Evolutionary conservation across 1,140 invertebrate genomes (phyloP).

Genomic region (Maniola jurtina): DNA sequence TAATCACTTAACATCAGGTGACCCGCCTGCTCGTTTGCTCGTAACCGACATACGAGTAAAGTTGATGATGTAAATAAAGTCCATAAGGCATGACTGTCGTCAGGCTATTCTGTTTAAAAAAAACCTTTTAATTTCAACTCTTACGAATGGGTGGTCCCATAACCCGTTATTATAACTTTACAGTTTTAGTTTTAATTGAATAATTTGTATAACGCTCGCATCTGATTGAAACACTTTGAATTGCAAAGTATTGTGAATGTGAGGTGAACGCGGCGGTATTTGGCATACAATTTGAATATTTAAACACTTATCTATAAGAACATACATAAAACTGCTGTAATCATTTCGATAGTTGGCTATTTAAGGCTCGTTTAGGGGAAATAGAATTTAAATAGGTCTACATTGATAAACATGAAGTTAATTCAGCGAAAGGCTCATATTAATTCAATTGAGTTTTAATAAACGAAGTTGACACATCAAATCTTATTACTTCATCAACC

Average conservation of each 20-base stretch:
- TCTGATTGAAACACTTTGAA: slow-evolving; percentile 29
- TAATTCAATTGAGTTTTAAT: not conserved
- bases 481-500: too few relatives aligned
- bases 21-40: too few relatives aligned
- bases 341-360: not conserved
- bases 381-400: not conserved
- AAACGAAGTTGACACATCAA: too few relatives aligned
- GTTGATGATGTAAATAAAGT: too few relatives aligned
- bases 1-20: too few relatives aligned
- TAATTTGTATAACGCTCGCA: slow-evolving; percentile 10
- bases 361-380: not conserved
- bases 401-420: not conserved
- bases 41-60: too few relatives aligned
- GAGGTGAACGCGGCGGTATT: slow-evolving; percentile 27
- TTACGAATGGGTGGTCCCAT: not conserved
- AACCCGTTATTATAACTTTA: not conserved
- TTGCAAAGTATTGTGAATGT: slow-evolving; percentile 21
- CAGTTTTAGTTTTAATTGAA: not conserved
- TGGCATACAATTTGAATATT: slow-evolving; percentile 38
- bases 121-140: too few relatives aligned
- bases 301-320: slow-evolving; percentile 15
- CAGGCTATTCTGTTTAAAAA: too few relatives aligned
- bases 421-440: not conserved
- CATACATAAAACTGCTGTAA: not conserved
- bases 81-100: too few relatives aligned